phyloP scores from a whole-genome alignment of 2,888 invertebrate genomes.

The Thecocarcelia acutangulata region DNA sequence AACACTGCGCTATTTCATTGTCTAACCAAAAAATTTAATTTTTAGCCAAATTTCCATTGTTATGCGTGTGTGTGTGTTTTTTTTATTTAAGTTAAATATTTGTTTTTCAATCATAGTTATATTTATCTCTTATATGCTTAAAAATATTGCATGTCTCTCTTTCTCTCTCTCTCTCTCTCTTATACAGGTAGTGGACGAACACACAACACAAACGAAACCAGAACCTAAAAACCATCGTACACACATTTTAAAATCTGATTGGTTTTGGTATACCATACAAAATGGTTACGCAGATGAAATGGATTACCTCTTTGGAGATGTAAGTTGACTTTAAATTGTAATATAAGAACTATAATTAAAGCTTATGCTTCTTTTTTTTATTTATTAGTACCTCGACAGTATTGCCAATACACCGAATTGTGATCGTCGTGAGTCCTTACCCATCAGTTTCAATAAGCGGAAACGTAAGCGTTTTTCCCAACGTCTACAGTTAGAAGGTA shows the following conservation, averaged over 20 bases:
- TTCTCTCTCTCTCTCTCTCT: too few relatives aligned
- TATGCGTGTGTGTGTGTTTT: constrained; percentile 12
- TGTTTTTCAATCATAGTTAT: background rate
- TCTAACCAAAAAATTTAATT: too few relatives aligned
- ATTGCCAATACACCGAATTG: constrained; percentile 81
- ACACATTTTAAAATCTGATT: constrained; percentile 93
- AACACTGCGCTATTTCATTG: too few relatives aligned
- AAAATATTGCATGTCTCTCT: too few relatives aligned
- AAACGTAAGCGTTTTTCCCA: constrained; percentile 90
- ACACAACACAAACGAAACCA: constrained; percentile 86
- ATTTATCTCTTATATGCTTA: constrained; percentile 68
- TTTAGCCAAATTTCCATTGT: too few relatives aligned
- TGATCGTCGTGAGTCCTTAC: constrained; percentile 84
- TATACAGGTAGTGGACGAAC: constrained; percentile 91
- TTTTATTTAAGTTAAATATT: constrained; percentile 8
- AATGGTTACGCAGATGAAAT: constrained; percentile 96
- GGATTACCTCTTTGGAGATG: constrained; percentile 93
- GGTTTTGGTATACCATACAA: constrained; percentile 99
- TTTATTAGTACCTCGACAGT: constrained; percentile 79
- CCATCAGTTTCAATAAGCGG: constrained; percentile 83
- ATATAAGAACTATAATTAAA: background rate
- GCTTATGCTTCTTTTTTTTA: background rate
- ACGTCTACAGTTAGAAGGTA: constrained; percentile 79
- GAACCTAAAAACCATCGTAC: constrained; percentile 87
- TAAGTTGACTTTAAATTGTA: constrained; percentile 83